phyloP scores from a whole-genome alignment of 2,888 invertebrate species.

The Tipula lateralis region DNA sequence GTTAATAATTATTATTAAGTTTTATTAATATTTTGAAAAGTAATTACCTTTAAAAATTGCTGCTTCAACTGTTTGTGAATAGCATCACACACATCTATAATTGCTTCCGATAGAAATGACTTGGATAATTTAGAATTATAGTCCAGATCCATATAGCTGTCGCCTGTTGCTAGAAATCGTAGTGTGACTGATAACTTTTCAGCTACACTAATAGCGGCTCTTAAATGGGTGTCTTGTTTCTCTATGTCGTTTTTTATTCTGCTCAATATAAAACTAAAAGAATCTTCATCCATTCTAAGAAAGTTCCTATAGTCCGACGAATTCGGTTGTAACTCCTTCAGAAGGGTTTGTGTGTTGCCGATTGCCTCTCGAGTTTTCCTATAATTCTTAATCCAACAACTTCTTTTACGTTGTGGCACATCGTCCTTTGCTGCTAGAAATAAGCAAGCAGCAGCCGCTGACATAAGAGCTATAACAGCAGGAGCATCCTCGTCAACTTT shows the following conservation, averaged over 20 bases:
- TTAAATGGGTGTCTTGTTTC: not conserved
- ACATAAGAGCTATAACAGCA: too few species aligned
- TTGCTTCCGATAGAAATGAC: not conserved
- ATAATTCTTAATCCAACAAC: too few species aligned
- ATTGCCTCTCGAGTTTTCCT: not conserved
- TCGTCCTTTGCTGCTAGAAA: too few species aligned
- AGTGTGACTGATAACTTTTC: not conserved
- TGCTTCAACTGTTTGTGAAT: too few species aligned
- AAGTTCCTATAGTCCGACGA: not conserved
- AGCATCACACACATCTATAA: not conserved
- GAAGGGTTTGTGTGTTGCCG: not conserved
- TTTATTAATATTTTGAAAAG: too few species aligned
- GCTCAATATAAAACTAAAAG: not conserved
- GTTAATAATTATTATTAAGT: too few species aligned
- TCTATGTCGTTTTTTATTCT: not conserved
- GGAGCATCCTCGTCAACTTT: too few species aligned
- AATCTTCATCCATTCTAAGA: too few species aligned
- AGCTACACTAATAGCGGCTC: not conserved
- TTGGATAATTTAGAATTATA: not conserved
- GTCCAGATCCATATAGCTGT: not conserved
- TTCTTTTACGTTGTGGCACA: too few species aligned
- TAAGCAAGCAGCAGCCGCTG: too few species aligned
- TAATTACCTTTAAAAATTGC: too few species aligned
- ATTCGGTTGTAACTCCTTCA: not conserved
- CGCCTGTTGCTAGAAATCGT: not conserved